Base-by-base conservation (phyloP, 2,797 vertebrate species). In the Phalanger gymnotis region DNA sequence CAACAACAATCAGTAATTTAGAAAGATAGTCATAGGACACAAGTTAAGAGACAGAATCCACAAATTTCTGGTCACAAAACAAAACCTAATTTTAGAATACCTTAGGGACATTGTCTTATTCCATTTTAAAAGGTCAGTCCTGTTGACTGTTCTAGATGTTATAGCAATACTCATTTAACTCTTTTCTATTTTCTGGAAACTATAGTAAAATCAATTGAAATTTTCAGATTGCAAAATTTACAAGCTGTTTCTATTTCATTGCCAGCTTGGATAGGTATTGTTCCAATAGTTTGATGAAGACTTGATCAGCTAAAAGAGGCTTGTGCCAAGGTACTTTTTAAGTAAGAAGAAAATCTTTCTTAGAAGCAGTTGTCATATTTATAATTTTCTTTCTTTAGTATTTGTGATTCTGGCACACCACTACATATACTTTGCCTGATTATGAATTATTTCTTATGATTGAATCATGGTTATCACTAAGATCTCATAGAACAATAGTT, bases 1-100 rank as follows among this genome's bases (percentile, higher is more conserved):
- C 97, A 97, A 10, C 27, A 57, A 94, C 55, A 97, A 97, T 95
- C 27, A 97, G 93, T 95, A 87, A 90, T 92, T 92, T 94, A 54
- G 92, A 96, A 93, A 87, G 54, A 52, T 16, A 92, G 92, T 95
- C 90, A 73, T 9, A 95, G 81, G 28, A 30, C 92, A 53, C 52
- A 34, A 93, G 30, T 55, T 92, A 31, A 56, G n/a, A 92, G 30
- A 22, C 53, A 94, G 81, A 81, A 90, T 61, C 90, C 93, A 19
- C 56, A 95, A 58, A 61, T 87, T 61, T 96, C 90, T 97, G 90
- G 90, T 58, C 87, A 66, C 27, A 93, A 91, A 97, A 87, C 34
- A 93, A 53, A 93, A 47, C n/a, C 53, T n/a, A 90, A 28, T 93
- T 95, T 95, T 94, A 34, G 92, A 51, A 28, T 73, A 93, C 28